phyloP scores from a whole-genome alignment of 2,113 vertebrate genomes.

The Climacteris rufus region DNA sequence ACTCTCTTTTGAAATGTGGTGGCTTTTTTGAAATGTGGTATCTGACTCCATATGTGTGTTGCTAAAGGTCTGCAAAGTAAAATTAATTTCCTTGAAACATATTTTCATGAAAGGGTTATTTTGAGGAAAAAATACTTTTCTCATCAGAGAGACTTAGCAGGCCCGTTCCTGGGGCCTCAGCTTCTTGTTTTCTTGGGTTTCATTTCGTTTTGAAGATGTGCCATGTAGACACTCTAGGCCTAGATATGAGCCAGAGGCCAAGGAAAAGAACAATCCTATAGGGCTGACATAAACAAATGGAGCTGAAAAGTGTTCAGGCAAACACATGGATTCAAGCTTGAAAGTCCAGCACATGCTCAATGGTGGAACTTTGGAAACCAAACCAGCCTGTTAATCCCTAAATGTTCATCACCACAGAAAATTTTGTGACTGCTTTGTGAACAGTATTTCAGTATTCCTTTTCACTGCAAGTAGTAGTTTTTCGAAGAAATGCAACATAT shows the following conservation, averaged over 20 bases:
- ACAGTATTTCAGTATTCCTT: background rate
- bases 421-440: background rate
- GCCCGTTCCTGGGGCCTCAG: background rate
- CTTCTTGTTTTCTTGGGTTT: background rate
- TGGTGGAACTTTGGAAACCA: background rate
- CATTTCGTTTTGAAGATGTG: background rate
- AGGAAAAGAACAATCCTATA: background rate
- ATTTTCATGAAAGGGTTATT: background rate
- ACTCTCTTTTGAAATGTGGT: fast-evolving
- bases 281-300: background rate
- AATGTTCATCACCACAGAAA: background rate
- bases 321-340: background rate
- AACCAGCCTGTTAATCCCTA: background rate
- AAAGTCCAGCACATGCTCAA: background rate
- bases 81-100: background rate
- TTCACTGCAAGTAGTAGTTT: background rate
- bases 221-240: background rate
- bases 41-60: background rate
- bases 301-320: background rate
- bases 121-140: background rate
- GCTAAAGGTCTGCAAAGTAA: background rate
- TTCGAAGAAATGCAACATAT: background rate
- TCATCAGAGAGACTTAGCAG: background rate
- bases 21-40: background rate
- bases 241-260: background rate